Evolutionary conservation across 2,797 vertebrate genomes (phyloP), one percentile per base, ranked within the genome.

Genomic region (Cuniculus paca): DNA sequence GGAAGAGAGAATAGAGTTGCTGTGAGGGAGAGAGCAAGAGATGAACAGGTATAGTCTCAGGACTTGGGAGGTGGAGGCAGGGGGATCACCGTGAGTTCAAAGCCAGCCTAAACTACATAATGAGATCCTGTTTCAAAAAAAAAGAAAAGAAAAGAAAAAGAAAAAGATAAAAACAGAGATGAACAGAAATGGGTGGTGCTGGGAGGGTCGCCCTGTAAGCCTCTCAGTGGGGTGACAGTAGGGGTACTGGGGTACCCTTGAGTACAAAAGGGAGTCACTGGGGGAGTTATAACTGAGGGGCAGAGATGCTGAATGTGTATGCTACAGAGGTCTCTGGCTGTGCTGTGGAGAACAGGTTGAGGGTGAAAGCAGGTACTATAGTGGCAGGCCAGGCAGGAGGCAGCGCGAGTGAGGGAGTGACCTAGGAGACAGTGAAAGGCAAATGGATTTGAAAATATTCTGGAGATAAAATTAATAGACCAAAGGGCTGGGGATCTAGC

Each of bases 221-320:
- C 28, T 88, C 78, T 80, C 52, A 28, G 42, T 39, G 31, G 70
- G 65, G 63, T 24, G 28, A 24, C 39, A 63, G 50, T 7, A 42
- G 31, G 14, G 28, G 36, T 70, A 17, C 5, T 31, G 68, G 68
- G 26, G 26, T 58, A 54, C 82, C n/a, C 45, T 79, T 19, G 81
- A 22, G n/a, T 63, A 39, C 65, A 28, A 4, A 1, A 50, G 68
- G 88, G 89, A 87, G 56, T 77, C 45, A 4, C 0, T 16, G 50
- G 88, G 88, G 70, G 82, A 39, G 65, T 36, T 74, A 58, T 22
- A 20, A 22, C 6, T 4, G 26, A 65, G 39, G 78, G 9, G 1
- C 6, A 50, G 17, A 8, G 3, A 31, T 17, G 0, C 1, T 3
- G 24, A 26, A 42, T 20, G 1, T 0, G 1, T 14, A 56, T 48